These are phyloP conservation scores for Aphaenogaster ashmeadi DNA, from an alignment of 1,140 invertebrate genomes.

Conservation along the genomic window DNA sequence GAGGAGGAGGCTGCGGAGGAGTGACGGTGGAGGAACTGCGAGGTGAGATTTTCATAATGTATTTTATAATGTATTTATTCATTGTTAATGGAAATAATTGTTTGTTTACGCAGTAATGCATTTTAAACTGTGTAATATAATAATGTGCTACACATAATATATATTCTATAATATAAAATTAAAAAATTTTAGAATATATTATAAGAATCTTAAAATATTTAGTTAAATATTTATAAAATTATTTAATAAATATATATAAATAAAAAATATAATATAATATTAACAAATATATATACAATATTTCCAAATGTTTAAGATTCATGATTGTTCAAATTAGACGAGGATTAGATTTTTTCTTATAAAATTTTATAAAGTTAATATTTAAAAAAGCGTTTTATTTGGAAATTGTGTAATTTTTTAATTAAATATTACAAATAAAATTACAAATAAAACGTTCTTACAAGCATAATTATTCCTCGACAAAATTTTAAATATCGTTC, in stretches of 20 bases:
- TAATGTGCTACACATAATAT: background rate
- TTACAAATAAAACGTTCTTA: background rate
- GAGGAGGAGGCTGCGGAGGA: background rate
- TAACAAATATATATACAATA: background rate
- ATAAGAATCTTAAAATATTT: background rate
- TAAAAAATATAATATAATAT: background rate
- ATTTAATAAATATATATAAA: background rate
- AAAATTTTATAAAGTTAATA: background rate
- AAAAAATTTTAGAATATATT: background rate
- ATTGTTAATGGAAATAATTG: background rate
- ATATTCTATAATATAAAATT: background rate
- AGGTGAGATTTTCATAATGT: slow-evolving; percentile 11
- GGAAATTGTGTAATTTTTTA: background rate
- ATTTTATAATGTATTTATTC: background rate
- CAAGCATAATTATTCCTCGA: background rate
- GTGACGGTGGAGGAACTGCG: background rate
- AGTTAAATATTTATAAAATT: background rate
- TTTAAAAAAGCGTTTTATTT: background rate
- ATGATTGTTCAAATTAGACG: background rate
- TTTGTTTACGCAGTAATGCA: background rate
- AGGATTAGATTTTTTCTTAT: background rate
- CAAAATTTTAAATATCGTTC: background rate
- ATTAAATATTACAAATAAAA: background rate
- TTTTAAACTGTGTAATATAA: background rate
- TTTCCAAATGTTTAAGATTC: background rate